These are phyloP conservation scores for Trichonephila clavata DNA, from an alignment of 1,140 invertebrate species.

Conservation along the genomic window DNA sequence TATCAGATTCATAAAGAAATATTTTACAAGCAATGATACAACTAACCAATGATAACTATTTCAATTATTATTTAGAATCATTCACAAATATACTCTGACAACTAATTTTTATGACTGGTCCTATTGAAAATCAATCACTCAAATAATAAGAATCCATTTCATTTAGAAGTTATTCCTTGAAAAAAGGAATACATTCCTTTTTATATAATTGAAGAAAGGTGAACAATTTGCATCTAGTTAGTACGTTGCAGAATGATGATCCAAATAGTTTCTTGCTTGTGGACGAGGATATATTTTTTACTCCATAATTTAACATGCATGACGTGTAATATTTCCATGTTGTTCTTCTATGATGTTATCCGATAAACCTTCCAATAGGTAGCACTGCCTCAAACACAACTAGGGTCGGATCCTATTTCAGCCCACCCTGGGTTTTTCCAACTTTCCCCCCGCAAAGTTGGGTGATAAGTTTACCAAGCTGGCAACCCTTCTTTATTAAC, in stretches of 20 bases:
- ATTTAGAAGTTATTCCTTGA: conserved; percentile 7
- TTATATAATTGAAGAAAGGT: background rate
- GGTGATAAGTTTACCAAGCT: no score
- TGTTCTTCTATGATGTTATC: conserved; percentile 43
- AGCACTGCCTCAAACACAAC: conserved; percentile 61
- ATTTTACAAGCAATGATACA: no score
- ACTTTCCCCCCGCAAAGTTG: no score
- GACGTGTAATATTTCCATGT: conserved; percentile 63
- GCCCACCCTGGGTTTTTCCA: no score
- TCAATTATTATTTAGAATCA: background rate
- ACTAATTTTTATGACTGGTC: background rate
- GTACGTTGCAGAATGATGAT: background rate
- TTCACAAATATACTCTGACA: background rate
- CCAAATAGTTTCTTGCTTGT: conserved; percentile 6
- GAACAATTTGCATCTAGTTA: conserved; percentile 12
- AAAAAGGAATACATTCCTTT: background rate
- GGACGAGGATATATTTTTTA: conserved; percentile 68
- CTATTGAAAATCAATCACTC: background rate
- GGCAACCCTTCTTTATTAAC: no score
- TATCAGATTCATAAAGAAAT: no score
- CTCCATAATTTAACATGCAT: conserved; percentile 52
- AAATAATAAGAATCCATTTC: background rate
- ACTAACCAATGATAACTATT: no score
- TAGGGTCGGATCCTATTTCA: no score
- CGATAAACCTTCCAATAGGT: conserved; percentile 70